phyloP scores from a whole-genome alignment of 92 coral and sea anemone species.

The Blastomussa wellsi region DNA sequence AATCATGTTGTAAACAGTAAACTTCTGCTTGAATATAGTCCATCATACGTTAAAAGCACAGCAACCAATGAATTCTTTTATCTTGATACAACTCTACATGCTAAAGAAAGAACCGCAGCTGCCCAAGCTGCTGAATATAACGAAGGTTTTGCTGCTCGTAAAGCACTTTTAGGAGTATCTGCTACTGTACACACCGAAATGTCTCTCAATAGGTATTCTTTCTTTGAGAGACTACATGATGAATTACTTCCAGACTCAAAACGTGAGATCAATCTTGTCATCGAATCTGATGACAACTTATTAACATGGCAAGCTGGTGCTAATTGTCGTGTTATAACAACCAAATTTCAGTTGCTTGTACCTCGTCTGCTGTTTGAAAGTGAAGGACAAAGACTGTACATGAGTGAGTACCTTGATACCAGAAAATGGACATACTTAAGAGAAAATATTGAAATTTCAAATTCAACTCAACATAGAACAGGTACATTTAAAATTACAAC shows the following conservation, averaged over 20 bases:
- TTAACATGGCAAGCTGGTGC: slow-evolving; percentile 41
- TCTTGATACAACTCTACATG: slow-evolving; percentile 3
- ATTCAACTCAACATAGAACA: background rate
- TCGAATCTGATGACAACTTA: background rate
- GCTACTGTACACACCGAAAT: background rate
- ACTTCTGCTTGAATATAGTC: background rate
- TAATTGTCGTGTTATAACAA: slow-evolving; percentile 12
- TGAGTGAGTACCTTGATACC: background rate
- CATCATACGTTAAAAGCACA: background rate
- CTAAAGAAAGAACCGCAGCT: no score
- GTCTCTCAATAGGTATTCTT: slow-evolving; percentile 14
- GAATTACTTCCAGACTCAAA: slow-evolving; percentile 8
- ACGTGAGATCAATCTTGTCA: background rate
- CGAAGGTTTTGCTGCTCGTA: background rate
- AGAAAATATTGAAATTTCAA: slow-evolving; percentile 1
- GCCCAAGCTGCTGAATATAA: background rate
- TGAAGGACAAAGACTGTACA: slow-evolving; percentile 5
- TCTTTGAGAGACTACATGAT: slow-evolving; percentile 33
- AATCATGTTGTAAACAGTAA: slow-evolving; percentile 13
- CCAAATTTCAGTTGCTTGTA: slow-evolving; percentile 8
- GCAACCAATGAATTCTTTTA: slow-evolving; percentile 12
- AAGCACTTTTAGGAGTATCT: background rate
- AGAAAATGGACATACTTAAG: slow-evolving; percentile 23
- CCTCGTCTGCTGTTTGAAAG: slow-evolving; percentile 13
- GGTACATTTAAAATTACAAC: slow-evolving; percentile 11